Evolutionary conservation across 2,797 vertebrate species (phyloP), one percentile per base, ranked within the genome.

Genomic region (Galagoides demidoff): DNA sequence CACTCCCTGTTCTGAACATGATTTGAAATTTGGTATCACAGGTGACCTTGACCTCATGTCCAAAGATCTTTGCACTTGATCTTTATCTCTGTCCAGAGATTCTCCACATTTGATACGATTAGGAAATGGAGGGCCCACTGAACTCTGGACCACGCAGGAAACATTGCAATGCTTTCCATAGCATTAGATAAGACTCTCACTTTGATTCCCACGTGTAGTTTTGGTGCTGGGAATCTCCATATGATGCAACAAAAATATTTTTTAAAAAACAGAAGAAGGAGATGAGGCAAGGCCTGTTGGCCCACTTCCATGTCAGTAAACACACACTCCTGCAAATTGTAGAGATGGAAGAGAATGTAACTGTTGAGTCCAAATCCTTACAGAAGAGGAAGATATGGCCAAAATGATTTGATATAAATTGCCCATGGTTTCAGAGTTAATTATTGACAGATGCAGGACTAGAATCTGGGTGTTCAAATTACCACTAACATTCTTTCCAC

Each of bases 261-360:
- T 11, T 43, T 16, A 64, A 68, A 79, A 37, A 52, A 59, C 34
- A 61, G 39, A 84, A 79, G 61, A 64, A 45, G 73, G 81, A 61
- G 61, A 71, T 77, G 90, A 94, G 14, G 43, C 20, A 74, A 89
- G 20, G 7, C 3, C 9, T 70, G 1, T 23, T 86, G 90, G 79
- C 83, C 7, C 16, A 13, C 11, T 79, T 95, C 84, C 91, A 85
- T 57, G 79, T 68, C 89, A 89, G 71, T 91, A 92, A 96, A 94
- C 0, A 29, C 39, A 59, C 13, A 71, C 55, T 71, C 8, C 31
- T 39, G 43, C 27, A 61, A 61, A 10, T 79, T 89, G 64, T 83
- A 87, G 64, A 7, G 29, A 70, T 89, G 37, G 78, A 85, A 94
- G 73, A 6, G 87, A 93, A 64, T 85, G 2, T 31, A 70, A 70